Conservation (phyloP, 1,140 invertebrate species). For the Potamilus streckersoni region DNA sequence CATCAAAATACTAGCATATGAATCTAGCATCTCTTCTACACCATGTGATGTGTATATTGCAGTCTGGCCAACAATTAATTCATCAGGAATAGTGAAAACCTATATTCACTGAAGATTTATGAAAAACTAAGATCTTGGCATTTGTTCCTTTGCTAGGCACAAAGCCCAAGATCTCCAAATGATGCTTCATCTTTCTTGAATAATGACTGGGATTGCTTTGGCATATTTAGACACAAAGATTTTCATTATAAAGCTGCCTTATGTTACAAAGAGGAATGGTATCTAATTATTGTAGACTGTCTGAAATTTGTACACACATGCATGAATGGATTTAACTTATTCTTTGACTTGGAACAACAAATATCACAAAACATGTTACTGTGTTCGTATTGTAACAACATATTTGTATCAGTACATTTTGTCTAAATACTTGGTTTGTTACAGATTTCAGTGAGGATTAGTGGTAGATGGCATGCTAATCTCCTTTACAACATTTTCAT, state of each 20-base stretch:
- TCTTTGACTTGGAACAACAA: no score
- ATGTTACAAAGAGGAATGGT: not conserved
- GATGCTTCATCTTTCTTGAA: not conserved
- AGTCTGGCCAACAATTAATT: not conserved
- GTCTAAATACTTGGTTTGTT: no score
- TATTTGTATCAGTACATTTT: no score
- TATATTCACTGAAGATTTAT: not conserved
- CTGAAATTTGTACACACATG: not conserved
- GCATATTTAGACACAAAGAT: not conserved
- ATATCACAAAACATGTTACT: no score
- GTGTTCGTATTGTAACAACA: no score
- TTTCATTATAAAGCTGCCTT: not conserved
- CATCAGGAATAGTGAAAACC: not conserved
- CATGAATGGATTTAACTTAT: no score
- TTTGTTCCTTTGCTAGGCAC: conserved; percentile 7
- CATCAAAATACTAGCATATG: not conserved
- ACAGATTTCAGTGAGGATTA: no score
- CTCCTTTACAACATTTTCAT: no score
- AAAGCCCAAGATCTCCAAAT: not conserved
- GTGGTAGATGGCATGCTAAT: no score
- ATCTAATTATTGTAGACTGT: not conserved
- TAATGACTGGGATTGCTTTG: not conserved
- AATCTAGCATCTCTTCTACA: conserved; percentile 13
- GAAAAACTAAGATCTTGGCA: not conserved
- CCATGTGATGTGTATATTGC: not conserved